Conservation (phyloP, 2,888 invertebrate species). For the Stegophylla sp. region DNA sequence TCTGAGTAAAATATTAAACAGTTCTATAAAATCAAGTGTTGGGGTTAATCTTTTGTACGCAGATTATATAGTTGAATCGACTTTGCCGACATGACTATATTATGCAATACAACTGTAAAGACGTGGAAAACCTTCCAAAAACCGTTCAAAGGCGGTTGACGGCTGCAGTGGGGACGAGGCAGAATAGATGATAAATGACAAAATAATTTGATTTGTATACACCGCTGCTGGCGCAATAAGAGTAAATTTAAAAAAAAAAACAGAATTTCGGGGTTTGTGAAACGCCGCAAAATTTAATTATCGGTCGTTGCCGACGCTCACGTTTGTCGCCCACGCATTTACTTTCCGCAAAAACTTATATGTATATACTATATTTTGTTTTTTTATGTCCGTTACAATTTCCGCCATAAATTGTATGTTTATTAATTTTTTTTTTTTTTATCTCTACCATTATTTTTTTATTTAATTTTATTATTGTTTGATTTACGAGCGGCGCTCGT, state of each 20-base stretch:
- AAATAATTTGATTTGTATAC: constrained; percentile 1
- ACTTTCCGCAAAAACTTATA: not conserved
- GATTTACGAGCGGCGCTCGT: constrained; percentile 5
- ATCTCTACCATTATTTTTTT: not conserved
- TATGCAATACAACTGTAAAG: too few relatives aligned
- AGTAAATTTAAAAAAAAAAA: not conserved
- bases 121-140: too few relatives aligned
- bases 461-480: constrained; percentile 24
- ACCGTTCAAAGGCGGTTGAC: too few relatives aligned
- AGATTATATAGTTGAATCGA: too few relatives aligned
- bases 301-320: constrained; percentile 1
- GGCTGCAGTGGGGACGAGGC: too few relatives aligned
- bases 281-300: constrained; percentile 12
- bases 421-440: not conserved
- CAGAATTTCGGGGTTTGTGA: not conserved
- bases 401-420: not conserved
- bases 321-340: constrained; percentile 26
- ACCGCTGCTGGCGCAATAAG: too few relatives aligned
- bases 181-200: too few relatives aligned
- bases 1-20: too few relatives aligned
- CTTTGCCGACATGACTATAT: too few relatives aligned
- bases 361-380: not conserved
- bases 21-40: too few relatives aligned
- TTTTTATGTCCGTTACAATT: not conserved
- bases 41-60: too few relatives aligned